Conservation (phyloP, 2,113 vertebrate genomes). For the Rhombomys opimus region DNA sequence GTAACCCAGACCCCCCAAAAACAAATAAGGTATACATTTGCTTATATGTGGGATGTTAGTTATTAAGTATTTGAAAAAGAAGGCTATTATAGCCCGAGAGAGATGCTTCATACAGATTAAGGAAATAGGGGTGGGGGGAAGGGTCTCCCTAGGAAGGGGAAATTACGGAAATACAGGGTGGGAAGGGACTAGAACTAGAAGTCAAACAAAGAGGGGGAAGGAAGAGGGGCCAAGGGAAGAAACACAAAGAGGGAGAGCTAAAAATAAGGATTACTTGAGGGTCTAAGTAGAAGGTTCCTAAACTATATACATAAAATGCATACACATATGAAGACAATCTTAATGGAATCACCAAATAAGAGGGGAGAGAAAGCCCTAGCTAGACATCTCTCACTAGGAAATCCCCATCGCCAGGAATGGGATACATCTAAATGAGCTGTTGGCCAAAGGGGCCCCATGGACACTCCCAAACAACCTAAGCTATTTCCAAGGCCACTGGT, state of each 20-base stretch:
- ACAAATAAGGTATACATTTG: background rate
- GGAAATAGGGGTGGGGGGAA: no score
- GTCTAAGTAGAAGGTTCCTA: background rate
- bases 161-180: background rate
- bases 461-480: background rate
- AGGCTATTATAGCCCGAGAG: no score
- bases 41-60: background rate
- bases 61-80: background rate
- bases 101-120: background rate
- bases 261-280: background rate
- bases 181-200: background rate
- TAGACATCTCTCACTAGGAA: no score
- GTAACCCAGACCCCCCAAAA: background rate
- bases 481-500: background rate
- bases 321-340: no score
- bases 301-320: background rate
- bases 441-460: background rate
- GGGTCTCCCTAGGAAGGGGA: background rate
- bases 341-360: no score
- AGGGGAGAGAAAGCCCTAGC: no score
- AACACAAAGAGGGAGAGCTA: background rate
- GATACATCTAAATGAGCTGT: no score
- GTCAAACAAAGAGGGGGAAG: background rate
- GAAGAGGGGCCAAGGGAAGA: background rate
- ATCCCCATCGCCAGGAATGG: no score